Evolutionary conservation across 2,888 invertebrate genomes (phyloP).

Genomic region (Cabera pusaria): DNA sequence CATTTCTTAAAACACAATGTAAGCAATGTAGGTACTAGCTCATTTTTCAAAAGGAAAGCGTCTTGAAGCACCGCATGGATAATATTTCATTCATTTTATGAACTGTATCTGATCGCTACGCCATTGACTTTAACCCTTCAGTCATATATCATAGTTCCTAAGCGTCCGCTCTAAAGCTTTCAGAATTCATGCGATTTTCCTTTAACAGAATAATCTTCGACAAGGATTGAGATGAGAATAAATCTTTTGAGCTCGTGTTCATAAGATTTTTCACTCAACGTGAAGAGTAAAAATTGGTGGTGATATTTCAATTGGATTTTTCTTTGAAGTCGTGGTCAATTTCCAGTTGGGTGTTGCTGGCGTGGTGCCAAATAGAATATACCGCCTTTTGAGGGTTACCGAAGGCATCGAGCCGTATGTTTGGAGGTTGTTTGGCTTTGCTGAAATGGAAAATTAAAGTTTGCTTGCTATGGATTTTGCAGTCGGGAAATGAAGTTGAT

Average conservation of each 20-base stretch:
- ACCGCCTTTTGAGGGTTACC: slow-evolving; percentile 26
- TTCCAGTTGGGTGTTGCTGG: slow-evolving; percentile 27
- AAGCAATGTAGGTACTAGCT: too few relatives aligned
- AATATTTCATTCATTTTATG: slow-evolving; percentile 20
- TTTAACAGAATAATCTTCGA: slow-evolving; percentile 32
- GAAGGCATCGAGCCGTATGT: slow-evolving; percentile 20
- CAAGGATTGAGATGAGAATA: slow-evolving; percentile 44
- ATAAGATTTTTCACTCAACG: slow-evolving; percentile 34
- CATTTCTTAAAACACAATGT: too few relatives aligned
- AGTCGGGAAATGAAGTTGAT: too few relatives aligned
- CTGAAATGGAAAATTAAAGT: slow-evolving; percentile 15
- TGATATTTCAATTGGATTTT: slow-evolving; percentile 39
- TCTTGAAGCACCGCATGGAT: slow-evolving; percentile 6
- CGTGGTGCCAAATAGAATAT: slow-evolving; percentile 33
- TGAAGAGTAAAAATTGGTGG: slow-evolving; percentile 32
- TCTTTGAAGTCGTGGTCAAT: slow-evolving; percentile 35
- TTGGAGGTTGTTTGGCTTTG: slow-evolving; percentile 26
- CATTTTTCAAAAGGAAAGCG: slow-evolving; percentile 5
- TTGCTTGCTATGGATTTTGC: too few relatives aligned
- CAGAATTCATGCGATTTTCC: slow-evolving; percentile 28
- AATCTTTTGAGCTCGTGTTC: slow-evolving; percentile 35
- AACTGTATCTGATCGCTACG: slow-evolving; percentile 16
- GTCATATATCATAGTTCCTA: slow-evolving; percentile 24
- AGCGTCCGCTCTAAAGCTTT: slow-evolving; percentile 19
- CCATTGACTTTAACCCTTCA: slow-evolving; percentile 20